Percentiles rank a stretch among this genome's conserved stretches.
Conservation (phyloP, 2,888 invertebrate genomes). For the Papilio demoleus region DNA sequence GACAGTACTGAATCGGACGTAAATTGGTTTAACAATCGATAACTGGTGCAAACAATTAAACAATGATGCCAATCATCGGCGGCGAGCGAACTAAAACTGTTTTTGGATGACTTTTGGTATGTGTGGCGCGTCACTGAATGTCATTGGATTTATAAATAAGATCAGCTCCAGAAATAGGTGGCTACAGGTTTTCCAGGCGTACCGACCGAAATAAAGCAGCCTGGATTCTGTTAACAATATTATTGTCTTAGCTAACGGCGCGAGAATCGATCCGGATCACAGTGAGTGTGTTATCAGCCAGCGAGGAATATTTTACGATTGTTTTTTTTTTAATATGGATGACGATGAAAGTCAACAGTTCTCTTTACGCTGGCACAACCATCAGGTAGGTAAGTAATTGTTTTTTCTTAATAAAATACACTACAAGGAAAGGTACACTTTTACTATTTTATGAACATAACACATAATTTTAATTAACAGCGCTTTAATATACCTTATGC, state of each 20-base stretch:
- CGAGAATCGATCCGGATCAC: constrained; percentile 58
- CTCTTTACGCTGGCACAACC: constrained; percentile 94
- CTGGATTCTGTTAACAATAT: constrained; percentile 83
- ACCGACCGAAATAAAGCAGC: constrained; percentile 83
- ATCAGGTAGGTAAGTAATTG: constrained; percentile 85
- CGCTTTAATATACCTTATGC: constrained; percentile 36
- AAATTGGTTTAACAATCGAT: constrained; percentile 51
- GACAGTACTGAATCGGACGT: constrained; percentile 45
- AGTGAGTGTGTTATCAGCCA: constrained; percentile 60
- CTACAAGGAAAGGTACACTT: constrained; percentile 60
- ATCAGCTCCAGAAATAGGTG: constrained; percentile 85
- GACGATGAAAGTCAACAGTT: constrained; percentile 89
- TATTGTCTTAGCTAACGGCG: constrained; percentile 72
- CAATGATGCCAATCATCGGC: constrained; percentile 78
- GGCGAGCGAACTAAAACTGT: constrained; percentile 79
- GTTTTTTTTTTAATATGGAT: constrained; percentile 72
- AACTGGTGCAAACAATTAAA: constrained; percentile 69
- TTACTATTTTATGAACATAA: constrained; percentile 43
- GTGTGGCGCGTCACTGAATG: constrained; percentile 82
- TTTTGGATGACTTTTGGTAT: constrained; percentile 83
- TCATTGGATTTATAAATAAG: constrained; percentile 84
- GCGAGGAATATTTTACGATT: constrained; percentile 48
- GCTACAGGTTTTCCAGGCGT: constrained; percentile 84
- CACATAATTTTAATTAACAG: constrained; percentile 14
- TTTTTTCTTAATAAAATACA: constrained; percentile 61